These are phyloP conservation scores for Chelonus formosanus DNA, from an alignment of 2,888 invertebrate species.

Conservation along the genomic window DNA sequence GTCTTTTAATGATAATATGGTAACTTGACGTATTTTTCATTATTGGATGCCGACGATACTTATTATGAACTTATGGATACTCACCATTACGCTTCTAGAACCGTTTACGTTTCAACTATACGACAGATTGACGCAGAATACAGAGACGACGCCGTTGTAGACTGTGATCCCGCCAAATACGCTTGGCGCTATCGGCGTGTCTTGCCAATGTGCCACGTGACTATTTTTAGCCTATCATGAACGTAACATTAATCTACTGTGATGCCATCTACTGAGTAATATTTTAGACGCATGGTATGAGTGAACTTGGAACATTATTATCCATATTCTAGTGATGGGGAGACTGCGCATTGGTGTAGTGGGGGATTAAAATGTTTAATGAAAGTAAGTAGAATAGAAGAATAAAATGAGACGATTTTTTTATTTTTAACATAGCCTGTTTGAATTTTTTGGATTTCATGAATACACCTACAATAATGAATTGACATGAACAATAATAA, in stretches of 20 bases:
- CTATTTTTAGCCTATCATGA: constrained; percentile 50
- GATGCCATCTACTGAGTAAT: neutral
- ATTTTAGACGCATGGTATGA: neutral
- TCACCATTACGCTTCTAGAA: constrained; percentile 63
- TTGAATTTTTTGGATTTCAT: too few relatives aligned
- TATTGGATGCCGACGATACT: constrained; percentile 56
- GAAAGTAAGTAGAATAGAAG: too few relatives aligned
- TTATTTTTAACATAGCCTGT: too few relatives aligned
- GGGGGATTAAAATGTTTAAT: neutral
- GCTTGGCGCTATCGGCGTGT: constrained; percentile 52
- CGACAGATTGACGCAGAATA: constrained; percentile 52
- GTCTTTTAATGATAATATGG: constrained; percentile 56
- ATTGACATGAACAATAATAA: too few relatives aligned
- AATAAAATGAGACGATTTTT: too few relatives aligned
- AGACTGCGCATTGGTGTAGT: too few relatives aligned
- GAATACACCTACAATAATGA: too few relatives aligned
- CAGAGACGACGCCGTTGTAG: constrained; percentile 50
- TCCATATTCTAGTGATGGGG: too few relatives aligned
- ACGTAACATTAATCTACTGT: constrained; percentile 31
- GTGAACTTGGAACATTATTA: too few relatives aligned
- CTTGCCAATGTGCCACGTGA: constrained; percentile 63
- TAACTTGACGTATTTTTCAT: constrained; percentile 43
- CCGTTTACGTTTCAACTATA: constrained; percentile 46
- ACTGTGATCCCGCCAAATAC: constrained; percentile 61
- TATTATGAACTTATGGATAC: constrained; percentile 62